Evolutionary conservation across 2,113 vertebrate species (phyloP), one percentile per base, ranked within the genome.

Genomic region (Pseudorectes ferrugineus): DNA sequence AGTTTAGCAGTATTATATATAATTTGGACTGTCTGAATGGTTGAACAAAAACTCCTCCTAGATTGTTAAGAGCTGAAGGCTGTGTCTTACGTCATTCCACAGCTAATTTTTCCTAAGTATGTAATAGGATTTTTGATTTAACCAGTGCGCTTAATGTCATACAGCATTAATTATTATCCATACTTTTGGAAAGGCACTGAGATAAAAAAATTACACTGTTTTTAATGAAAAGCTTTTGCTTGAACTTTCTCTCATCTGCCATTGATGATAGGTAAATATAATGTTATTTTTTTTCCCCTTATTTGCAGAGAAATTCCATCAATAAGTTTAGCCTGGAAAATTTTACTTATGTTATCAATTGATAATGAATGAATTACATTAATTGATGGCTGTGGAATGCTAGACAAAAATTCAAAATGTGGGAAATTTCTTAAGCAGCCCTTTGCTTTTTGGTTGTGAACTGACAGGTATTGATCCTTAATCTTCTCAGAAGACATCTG

Each of bases 31-130:
- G 87, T 93, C 28, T 90, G 85, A 95, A 89, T 89, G 80, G 68
- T 51, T 77, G 48, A 86, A 68, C 57, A 35, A 59, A 25, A 43
- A 33, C 72, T 43, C 48, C 74, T 93, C 72, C 76, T 85, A 61
- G 73, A 68, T 25, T 66, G 84, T 94, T 89, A 82, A 55, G 67
- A 96, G 58, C 88, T 93, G 87, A 94, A 96, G 71, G 65, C 83
- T 83, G 73, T 77, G 84, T 76, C 89, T 83, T 62, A 77, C 10
- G 26, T 92, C 83, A 92, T 93, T 95, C 52, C 76, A 84, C 61
- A 90, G 59, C 61, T 86, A 96, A 94, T 95, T 95, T 97, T 97
- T 89, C 63, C n/a, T 82, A 74, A 78, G 51, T 88, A 89, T 76
- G 79, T 71, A 96, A 88, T 95, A 95, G 93, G 91, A 96, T 95